Evolutionary conservation across 2,888 invertebrate genomes (phyloP).

Genomic region (Pasiphila rectangulata): DNA sequence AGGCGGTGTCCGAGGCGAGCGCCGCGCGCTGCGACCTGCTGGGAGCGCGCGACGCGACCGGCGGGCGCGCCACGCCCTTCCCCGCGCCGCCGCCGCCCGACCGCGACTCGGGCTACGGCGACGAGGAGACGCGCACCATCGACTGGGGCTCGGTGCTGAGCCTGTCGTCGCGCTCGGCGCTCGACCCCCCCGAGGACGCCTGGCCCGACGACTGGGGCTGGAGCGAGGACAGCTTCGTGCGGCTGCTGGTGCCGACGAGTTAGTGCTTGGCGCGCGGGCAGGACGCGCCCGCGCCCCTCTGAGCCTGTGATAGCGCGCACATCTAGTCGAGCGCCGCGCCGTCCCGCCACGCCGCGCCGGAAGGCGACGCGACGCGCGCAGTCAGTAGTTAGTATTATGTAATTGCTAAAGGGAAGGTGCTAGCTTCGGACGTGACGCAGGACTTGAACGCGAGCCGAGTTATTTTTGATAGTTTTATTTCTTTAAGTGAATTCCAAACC

Average conservation of each 20-base stretch:
- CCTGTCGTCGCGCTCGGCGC: constrained; percentile 91
- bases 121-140: constrained; percentile 89
- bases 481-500: constrained; percentile 77
- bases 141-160: constrained; percentile 96
- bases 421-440: constrained; percentile 80
- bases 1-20: constrained; percentile 76
- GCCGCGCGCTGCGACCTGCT: constrained; percentile 83
- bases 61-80: constrained; percentile 86
- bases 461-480: constrained; percentile 81
- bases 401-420: constrained; percentile 79
- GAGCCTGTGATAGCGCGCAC: constrained; percentile 70
- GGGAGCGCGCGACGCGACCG: constrained; percentile 64
- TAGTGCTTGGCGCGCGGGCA: constrained; percentile 80
- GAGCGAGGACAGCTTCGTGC: constrained; percentile 86
- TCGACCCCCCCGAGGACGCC: constrained; percentile 91
- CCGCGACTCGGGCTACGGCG: constrained; percentile 88
- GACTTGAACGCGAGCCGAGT: constrained; percentile 77
- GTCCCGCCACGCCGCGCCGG: constrained; percentile 43
- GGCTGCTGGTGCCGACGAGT: constrained; percentile 86
- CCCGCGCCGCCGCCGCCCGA: constrained; percentile 81
- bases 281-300: constrained; percentile 71
- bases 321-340: constrained; percentile 60
- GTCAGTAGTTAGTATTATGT: constrained; percentile 79
- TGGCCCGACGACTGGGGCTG: constrained; percentile 84
- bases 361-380: constrained; percentile 61